A percentile compares a stretch with the other conserved stretches of the same genome.
These are phyloP conservation scores for Narcine bancroftii DNA, from an alignment of 2,113 vertebrate species.

Conservation along the genomic window DNA sequence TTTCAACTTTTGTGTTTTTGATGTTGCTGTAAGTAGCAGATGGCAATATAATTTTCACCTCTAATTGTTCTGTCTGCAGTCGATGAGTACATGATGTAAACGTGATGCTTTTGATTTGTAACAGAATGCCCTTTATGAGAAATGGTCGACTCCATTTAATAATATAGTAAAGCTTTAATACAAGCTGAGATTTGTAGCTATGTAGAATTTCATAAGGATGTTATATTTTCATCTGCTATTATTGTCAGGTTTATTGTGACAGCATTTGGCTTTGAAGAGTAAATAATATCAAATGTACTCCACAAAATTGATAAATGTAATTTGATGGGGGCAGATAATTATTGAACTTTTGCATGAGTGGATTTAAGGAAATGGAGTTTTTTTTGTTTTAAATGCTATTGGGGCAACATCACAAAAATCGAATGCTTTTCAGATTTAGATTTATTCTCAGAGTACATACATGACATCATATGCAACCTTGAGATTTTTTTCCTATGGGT, in stretches of 20 bases:
- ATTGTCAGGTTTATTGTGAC: background rate
- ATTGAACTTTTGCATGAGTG: background rate
- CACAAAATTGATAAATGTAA: background rate
- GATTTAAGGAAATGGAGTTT: background rate
- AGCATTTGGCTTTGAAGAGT: background rate
- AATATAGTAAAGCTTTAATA: too few species aligned
- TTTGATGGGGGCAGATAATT: background rate
- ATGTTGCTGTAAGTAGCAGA: background rate
- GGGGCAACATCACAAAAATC: too few species aligned
- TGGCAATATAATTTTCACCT: background rate
- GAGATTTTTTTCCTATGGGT: too few species aligned
- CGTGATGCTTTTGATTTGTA: background rate
- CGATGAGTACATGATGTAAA: too few species aligned
- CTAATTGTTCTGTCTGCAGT: background rate
- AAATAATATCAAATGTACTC: background rate
- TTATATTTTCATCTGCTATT: background rate
- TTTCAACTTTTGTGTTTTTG: background rate
- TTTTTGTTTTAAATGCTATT: background rate
- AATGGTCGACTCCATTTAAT: background rate
- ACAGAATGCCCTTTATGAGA: background rate
- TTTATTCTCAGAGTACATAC: too few species aligned
- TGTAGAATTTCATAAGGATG: background rate
- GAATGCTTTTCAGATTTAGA: too few species aligned
- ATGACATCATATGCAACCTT: too few species aligned
- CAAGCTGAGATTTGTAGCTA: background rate